Conservation (phyloP, 2,888 invertebrate species). For the Junonia oenone region DNA sequence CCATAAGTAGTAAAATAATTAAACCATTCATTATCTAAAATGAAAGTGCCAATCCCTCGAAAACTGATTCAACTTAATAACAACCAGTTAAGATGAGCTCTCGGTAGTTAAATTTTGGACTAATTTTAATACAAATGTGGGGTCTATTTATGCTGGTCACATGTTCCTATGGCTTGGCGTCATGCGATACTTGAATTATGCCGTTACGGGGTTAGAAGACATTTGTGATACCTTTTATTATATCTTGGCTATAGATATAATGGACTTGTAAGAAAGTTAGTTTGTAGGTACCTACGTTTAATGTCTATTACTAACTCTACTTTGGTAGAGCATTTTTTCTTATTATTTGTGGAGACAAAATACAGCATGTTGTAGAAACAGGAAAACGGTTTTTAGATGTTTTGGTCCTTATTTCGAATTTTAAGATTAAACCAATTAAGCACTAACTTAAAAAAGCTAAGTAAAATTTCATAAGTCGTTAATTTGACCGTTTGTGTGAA, state of each 20-base stretch:
- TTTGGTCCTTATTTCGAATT: too few relatives aligned
- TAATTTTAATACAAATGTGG: conserved; percentile 4
- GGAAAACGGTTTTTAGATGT: too few relatives aligned
- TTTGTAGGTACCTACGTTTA: too few relatives aligned
- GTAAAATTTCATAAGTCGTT: too few relatives aligned
- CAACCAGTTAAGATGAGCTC: background rate
- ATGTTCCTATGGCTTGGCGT: conserved; percentile 44
- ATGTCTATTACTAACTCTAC: too few relatives aligned
- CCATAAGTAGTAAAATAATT: background rate
- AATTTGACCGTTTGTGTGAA: too few relatives aligned
- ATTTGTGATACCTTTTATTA: conserved; percentile 37
- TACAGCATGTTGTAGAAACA: too few relatives aligned
- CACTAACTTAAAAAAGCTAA: too few relatives aligned
- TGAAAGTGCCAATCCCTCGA: background rate
- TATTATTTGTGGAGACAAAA: too few relatives aligned
- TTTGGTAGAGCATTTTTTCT: too few relatives aligned
- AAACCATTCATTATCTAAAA: background rate
- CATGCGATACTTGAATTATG: conserved; percentile 71
- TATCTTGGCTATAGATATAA: background rate
- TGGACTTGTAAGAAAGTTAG: too few relatives aligned
- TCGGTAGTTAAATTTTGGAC: background rate
- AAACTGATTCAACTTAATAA: background rate
- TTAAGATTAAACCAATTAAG: too few relatives aligned
- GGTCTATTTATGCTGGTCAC: conserved; percentile 17
- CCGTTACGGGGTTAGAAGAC: conserved; percentile 48